Conservation (phyloP, 2,888 invertebrate genomes). For the Lasioglossum figueresi region DNA sequence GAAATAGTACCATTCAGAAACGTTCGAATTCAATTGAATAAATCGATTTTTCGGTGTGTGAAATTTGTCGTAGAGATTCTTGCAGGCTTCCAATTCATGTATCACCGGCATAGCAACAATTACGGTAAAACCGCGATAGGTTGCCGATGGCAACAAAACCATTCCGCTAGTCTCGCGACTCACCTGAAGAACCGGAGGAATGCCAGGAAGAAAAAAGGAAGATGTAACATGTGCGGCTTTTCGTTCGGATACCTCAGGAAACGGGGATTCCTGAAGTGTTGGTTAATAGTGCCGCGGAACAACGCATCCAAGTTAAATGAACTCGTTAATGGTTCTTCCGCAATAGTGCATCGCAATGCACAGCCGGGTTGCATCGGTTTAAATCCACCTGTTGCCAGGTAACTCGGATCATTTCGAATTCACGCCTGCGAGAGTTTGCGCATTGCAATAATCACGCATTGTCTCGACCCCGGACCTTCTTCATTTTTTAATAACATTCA, state of each 20-base stretch:
- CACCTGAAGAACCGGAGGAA: conserved; percentile 23
- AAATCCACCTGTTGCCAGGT: conserved; percentile 48
- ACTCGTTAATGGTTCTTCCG: conserved; percentile 63
- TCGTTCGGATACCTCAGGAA: conserved; percentile 29
- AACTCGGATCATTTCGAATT: conserved; percentile 15
- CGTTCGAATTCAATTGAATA: no score
- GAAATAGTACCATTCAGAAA: neutral
- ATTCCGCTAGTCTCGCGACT: neutral
- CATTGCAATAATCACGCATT: neutral
- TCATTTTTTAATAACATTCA: neutral
- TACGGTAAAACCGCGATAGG: neutral
- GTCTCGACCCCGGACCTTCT: neutral
- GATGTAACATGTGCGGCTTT: conserved; percentile 42
- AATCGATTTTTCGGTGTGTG: neutral
- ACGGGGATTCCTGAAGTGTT: conserved; percentile 39
- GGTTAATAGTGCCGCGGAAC: conserved; percentile 48
- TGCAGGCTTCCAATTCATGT: neutral
- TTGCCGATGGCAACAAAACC: neutral
- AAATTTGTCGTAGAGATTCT: neutral
- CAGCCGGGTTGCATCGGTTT: conserved; percentile 48
- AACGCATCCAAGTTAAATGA: conserved; percentile 54
- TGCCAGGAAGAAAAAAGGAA: conserved; percentile 20
- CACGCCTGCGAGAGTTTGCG: neutral
- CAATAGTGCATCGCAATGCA: conserved; percentile 42
- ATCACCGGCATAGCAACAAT: neutral